Evolutionary conservation across 2,888 invertebrate genomes (phyloP).

Genomic region (Resseliella maxima): DNA sequence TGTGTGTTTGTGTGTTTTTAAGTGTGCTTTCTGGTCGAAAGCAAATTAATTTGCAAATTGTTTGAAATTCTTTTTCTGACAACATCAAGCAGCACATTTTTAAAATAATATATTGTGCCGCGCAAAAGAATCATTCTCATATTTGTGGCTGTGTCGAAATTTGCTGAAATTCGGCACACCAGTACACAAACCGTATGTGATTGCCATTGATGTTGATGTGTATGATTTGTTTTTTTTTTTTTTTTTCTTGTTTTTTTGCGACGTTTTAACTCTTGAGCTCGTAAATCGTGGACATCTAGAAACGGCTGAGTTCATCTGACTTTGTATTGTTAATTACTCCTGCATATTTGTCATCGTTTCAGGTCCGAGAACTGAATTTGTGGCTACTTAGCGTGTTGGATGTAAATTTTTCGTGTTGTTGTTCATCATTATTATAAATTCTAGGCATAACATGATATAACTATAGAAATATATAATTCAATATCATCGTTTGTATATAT

Average conservation of each 20-base stretch:
- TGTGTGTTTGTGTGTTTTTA: too few relatives aligned
- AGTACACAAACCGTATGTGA: too few relatives aligned
- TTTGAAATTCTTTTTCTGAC: not conserved
- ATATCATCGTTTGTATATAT: too few relatives aligned
- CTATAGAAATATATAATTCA: too few relatives aligned
- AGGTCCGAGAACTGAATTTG: not conserved
- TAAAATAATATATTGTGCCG: not conserved
- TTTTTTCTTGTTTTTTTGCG: not conserved
- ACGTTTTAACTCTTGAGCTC: not conserved
- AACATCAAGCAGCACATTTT: not conserved
- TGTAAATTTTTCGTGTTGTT: not conserved
- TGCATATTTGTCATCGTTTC: slow-evolving; percentile 27
- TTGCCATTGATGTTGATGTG: not conserved
- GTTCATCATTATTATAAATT: not conserved
- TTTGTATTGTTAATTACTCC: slow-evolving; percentile 31
- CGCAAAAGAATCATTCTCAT: not conserved
- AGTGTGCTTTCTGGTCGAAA: not conserved
- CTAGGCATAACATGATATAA: too few relatives aligned
- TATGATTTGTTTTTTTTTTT: not conserved
- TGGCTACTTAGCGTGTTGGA: too few relatives aligned
- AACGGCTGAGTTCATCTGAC: not conserved
- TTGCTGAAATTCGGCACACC: not conserved
- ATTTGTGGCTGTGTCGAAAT: not conserved
- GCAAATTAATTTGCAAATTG: not conserved
- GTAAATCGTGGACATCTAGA: slow-evolving; percentile 11